phyloP scores from a whole-genome alignment of 2,888 invertebrate genomes.

The Leucozona laternaria region DNA sequence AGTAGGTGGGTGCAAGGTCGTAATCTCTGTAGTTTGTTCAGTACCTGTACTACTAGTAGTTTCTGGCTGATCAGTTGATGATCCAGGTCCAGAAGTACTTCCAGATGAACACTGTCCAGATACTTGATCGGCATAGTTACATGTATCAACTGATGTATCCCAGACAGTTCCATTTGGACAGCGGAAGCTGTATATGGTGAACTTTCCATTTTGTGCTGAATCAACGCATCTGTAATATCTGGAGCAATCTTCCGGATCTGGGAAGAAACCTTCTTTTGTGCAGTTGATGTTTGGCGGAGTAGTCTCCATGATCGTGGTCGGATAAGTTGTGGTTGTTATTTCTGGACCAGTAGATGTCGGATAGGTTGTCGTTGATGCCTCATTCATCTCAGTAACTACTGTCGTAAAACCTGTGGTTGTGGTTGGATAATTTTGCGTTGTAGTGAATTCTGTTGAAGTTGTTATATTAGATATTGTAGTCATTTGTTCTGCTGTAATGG shows the following conservation, averaged over 20 bases:
- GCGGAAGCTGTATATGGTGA: slow-evolving; percentile 84
- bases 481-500: slow-evolving; percentile 45
- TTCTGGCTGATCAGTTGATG: slow-evolving; percentile 50
- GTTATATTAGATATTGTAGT: slow-evolving; percentile 32
- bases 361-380: slow-evolving; percentile 26
- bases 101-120: slow-evolving; percentile 80
- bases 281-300: slow-evolving; percentile 80
- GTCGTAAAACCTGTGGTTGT: slow-evolving; percentile 75
- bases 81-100: slow-evolving; percentile 35
- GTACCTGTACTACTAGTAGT: slow-evolving; percentile 59
- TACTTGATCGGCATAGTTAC: slow-evolving; percentile 83
- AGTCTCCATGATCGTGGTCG: slow-evolving; percentile 75
- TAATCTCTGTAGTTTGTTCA: slow-evolving; percentile 56
- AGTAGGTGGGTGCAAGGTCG: slow-evolving; percentile 60
- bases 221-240: slow-evolving; percentile 86
- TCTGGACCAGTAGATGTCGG: slow-evolving; percentile 76
- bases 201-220: slow-evolving; percentile 81
- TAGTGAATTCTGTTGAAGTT: slow-evolving; percentile 31
- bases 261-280: slow-evolving; percentile 83
- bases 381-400: slow-evolving; percentile 67
- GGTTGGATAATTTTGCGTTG: slow-evolving; percentile 31
- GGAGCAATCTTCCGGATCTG: slow-evolving; percentile 84
- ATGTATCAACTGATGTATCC: slow-evolving; percentile 85
- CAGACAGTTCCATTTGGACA: slow-evolving; percentile 86
- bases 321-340: slow-evolving; percentile 37